Conservation (phyloP, 2,888 invertebrate species). For the Chirona hameri region DNA sequence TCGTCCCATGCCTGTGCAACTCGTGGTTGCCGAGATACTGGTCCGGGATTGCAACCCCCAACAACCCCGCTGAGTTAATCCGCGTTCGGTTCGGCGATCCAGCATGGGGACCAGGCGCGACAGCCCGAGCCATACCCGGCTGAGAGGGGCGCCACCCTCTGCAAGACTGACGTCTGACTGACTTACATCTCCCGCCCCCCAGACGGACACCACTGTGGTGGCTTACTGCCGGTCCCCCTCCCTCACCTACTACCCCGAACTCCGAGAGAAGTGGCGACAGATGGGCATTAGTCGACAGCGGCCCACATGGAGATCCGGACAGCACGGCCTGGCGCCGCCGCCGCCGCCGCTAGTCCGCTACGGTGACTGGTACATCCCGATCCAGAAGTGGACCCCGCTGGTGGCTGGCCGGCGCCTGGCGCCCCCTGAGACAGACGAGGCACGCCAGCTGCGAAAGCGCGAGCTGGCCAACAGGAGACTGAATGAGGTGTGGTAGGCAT, state of each 20-base stretch:
- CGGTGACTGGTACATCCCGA: constrained; percentile 5
- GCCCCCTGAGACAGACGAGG: constrained; percentile 3
- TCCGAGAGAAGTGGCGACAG: not conserved
- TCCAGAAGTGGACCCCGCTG: constrained; percentile 4
- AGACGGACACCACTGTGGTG: not conserved
- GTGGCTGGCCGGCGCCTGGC: not conserved
- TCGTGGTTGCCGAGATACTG: no score
- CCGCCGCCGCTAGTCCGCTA: not conserved
- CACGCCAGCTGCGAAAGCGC: not conserved
- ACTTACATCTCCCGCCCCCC: not conserved
- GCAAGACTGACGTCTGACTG: no score
- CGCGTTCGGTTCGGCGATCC: no score
- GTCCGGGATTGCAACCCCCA: no score
- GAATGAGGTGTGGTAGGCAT: not conserved
- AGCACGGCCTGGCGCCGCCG: not conserved
- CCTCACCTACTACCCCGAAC: constrained; percentile 13
- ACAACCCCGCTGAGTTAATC: no score
- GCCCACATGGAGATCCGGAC: not conserved
- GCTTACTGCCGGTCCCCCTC: constrained; percentile 8
- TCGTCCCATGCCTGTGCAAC: no score
- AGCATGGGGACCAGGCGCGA: no score
- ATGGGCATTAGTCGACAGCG: not conserved
- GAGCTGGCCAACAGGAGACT: not conserved
- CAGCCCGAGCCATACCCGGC: no score
- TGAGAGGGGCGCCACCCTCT: no score